A percentile compares a stretch with the other conserved stretches of the same genome.
phyloP scores from a whole-genome alignment of 2,797 vertebrate genomes.

The Babyrousa celebensis region DNA sequence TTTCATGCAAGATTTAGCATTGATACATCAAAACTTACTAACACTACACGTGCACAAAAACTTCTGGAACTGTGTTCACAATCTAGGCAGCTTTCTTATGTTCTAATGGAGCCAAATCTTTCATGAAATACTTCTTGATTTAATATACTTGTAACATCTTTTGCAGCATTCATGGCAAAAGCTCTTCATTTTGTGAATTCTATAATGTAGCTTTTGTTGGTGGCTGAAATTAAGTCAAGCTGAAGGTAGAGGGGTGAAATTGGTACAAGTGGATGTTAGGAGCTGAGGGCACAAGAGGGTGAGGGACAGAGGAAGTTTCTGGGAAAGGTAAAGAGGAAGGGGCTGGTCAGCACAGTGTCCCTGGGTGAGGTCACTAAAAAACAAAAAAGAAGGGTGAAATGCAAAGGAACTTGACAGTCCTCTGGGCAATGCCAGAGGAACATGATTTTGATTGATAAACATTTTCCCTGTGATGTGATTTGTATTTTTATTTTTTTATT shows the following conservation, averaged over 20 bases:
- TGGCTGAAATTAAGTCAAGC: not conserved
- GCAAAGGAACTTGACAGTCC: not conserved
- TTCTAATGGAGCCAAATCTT: not conserved
- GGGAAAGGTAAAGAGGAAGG: not conserved
- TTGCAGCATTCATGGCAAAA: not conserved
- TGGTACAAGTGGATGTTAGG: not conserved
- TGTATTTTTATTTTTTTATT: not conserved
- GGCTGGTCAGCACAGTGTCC: fast-evolving
- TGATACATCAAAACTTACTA: not conserved
- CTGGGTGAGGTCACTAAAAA: not conserved
- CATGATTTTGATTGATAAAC: not conserved
- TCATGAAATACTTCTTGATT: constrained; percentile 30
- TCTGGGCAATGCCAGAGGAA: not conserved
- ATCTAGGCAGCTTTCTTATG: not conserved
- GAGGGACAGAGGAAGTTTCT: not conserved
- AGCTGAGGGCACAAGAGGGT: not conserved
- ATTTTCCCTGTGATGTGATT: not conserved
- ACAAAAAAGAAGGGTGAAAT: not conserved
- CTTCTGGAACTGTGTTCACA: not conserved
- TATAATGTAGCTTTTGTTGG: not conserved
- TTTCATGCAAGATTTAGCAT: not conserved
- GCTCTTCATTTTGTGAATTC: constrained; percentile 2
- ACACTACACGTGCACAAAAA: not conserved
- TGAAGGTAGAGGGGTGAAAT: not conserved
- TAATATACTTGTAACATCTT: constrained; percentile 6